These are phyloP conservation scores for Galbula dea DNA, from an alignment of 2,113 vertebrate species.

Conservation along the genomic window DNA sequence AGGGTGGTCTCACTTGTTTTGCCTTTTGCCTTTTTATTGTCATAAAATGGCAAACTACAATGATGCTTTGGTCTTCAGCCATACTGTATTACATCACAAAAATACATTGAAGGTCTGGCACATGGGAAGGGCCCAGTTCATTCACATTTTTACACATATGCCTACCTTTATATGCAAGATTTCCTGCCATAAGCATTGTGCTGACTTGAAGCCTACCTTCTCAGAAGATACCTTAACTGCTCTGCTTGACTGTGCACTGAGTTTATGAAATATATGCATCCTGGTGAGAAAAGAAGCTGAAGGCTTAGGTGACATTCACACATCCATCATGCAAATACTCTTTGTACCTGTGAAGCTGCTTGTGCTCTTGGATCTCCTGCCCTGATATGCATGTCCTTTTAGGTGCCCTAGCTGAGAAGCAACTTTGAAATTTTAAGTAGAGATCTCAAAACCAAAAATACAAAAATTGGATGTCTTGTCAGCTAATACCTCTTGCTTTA, in stretches of 20 bases:
- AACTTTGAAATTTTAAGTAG: neutral
- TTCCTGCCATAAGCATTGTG: neutral
- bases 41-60: neutral
- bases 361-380: neutral
- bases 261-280: neutral
- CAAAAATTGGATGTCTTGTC: slow-evolving; percentile 4
- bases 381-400: neutral
- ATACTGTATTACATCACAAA: neutral
- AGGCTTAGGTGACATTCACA: neutral
- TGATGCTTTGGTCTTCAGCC: neutral
- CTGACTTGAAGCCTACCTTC: neutral
- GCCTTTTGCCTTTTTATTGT: slow-evolving; percentile 17
- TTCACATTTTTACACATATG: accelerated
- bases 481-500: slow-evolving; percentile 13
- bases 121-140: neutral
- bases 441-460: neutral
- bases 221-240: neutral
- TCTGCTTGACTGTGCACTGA: neutral
- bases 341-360: neutral
- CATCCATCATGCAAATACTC: neutral
- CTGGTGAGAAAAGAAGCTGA: neutral
- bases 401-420: neutral
- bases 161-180: neutral
- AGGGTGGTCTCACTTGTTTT: slow-evolving; percentile 16
- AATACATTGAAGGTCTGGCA: neutral